These are phyloP conservation scores for Balearica regulorum DNA, from an alignment of 2,797 vertebrate species.

Conservation along the genomic window DNA sequence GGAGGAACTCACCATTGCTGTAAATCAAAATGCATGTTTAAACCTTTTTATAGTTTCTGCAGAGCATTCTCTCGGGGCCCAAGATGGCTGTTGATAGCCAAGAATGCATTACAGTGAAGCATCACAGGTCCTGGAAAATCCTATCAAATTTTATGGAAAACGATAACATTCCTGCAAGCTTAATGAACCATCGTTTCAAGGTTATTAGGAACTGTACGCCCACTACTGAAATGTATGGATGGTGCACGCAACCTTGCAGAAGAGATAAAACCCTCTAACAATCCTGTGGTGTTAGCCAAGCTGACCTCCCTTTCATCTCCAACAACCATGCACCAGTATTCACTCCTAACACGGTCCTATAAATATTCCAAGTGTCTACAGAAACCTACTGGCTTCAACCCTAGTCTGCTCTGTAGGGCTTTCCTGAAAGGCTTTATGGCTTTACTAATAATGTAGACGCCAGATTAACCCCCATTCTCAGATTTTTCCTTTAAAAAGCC, in stretches of 20 bases:
- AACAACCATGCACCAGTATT: not conserved
- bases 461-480: not conserved
- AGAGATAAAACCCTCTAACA: not conserved
- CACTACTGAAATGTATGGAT: not conserved
- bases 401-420: not conserved
- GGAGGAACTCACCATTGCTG: not conserved
- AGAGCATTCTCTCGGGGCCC: not conserved
- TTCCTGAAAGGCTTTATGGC: conserved; percentile 15
- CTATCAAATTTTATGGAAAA: conserved; percentile 45
- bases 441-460: not conserved
- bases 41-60: not conserved
- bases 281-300: not conserved
- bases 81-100: conserved; percentile 14
- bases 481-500: not conserved
- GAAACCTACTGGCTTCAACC: not conserved
- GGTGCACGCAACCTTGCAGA: not conserved
- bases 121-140: conserved; percentile 45
- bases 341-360: not conserved
- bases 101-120: conserved; percentile 10
- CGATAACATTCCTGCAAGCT: conserved; percentile 19
- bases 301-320: not conserved
- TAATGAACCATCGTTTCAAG: not conserved
- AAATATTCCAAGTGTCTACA: not conserved
- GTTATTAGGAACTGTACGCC: not conserved
- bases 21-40: conserved; percentile 29